These are phyloP conservation scores for Oscheius myriophilus DNA, from an alignment of 2,888 invertebrate species.

Conservation along the genomic window DNA sequence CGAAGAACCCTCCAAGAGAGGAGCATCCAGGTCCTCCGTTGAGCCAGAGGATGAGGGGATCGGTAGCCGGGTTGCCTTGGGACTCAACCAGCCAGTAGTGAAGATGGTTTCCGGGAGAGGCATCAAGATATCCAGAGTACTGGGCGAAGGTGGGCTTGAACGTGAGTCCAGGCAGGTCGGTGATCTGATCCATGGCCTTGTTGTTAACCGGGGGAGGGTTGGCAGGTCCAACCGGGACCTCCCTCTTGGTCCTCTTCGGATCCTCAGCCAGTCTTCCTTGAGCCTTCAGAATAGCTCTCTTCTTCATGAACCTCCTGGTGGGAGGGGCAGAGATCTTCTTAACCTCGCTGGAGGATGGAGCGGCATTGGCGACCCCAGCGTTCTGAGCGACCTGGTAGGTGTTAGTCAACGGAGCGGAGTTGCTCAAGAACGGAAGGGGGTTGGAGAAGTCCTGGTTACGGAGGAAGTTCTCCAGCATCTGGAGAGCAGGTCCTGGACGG, in stretches of 20 bases:
- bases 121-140: slow-evolving; percentile 72
- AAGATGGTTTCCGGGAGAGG: slow-evolving; percentile 67
- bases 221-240: not conserved
- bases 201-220: slow-evolving; percentile 1
- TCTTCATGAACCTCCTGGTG: slow-evolving; percentile 16
- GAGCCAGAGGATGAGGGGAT: slow-evolving; percentile 72
- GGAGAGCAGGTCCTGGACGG: slow-evolving; percentile 82
- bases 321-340: not conserved
- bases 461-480: slow-evolving; percentile 79
- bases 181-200: slow-evolving; percentile 36
- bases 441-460: slow-evolving; percentile 47
- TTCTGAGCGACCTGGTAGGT: slow-evolving; percentile 43
- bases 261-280: not conserved
- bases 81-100: slow-evolving; percentile 74
- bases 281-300: slow-evolving; percentile 1
- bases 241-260: not conserved
- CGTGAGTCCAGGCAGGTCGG: slow-evolving; percentile 62
- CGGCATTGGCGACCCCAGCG: slow-evolving; percentile 2
- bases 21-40: slow-evolving; percentile 73
- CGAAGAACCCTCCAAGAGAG: slow-evolving; percentile 72
- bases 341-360: not conserved
- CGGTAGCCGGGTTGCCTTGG: slow-evolving; percentile 68
- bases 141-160: slow-evolving; percentile 71
- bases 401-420: slow-evolving; percentile 43
- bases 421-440: slow-evolving; percentile 41